Evolutionary conservation across 1,140 invertebrate genomes (phyloP), one percentile per base, ranked within the genome.

Genomic region (Drusus annulatus): DNA sequence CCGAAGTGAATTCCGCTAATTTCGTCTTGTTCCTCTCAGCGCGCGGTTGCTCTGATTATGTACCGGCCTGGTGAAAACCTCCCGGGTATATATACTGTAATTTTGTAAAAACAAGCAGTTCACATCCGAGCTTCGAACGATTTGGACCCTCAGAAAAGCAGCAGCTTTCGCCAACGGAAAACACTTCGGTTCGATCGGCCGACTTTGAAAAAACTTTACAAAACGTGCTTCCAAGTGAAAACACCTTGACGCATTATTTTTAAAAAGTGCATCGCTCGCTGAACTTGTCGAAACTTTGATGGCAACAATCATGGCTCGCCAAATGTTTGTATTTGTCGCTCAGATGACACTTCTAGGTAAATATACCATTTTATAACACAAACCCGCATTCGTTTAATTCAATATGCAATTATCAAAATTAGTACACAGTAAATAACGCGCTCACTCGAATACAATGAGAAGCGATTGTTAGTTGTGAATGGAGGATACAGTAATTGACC

Each of bases 91-190:
- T 80, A 83, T 75, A 83, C 74, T 73, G 81, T 83, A 78, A 78
- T 80, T 78, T 78, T 65, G 76, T 83, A 80, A 80, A 83, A 83
- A 80, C 79, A 76, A 52, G 75, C 81, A 83, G 81, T 83, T 80
- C 79, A 75, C 60, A 62, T 83, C 65, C 68, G 79, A 69, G 62
- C 81, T 62, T 76, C 81, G 79, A 75, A 63, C 78, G 79, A 76
- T 75, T 78, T 65, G 71, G 69, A 80, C 71, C 28, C 16, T 19
- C 62, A 80, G 19, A 78, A 65, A 65, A 78, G 45, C 60, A 17
- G 7, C 25, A 28, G 75, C 25, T 45, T 45, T 45, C 74, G 17
- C 7, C 16, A 4, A 51, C n/a, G 13, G 21, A 75, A 75, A 75
- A 75, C 28, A 76, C 50, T 62, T 45, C 58, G 25, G 21, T 54